Conservation (phyloP, 2,113 vertebrate species). For the Pachycephala philippinensis region DNA sequence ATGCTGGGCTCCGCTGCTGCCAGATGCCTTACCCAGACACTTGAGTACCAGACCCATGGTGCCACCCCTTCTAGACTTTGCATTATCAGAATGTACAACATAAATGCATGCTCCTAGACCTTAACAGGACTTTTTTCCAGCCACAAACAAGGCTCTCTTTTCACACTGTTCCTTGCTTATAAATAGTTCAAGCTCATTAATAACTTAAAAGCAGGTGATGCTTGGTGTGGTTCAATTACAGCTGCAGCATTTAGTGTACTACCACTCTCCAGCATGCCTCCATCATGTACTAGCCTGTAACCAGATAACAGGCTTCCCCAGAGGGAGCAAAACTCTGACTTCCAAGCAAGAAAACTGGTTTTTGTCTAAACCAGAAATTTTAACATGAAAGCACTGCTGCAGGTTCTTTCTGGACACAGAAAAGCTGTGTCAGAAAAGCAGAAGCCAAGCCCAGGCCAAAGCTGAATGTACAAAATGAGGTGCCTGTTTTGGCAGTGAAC, state of each 20-base stretch:
- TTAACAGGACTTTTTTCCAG: not conserved
- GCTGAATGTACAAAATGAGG: not conserved
- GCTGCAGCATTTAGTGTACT: constrained; percentile 25
- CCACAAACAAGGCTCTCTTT: not conserved
- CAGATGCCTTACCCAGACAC: not conserved
- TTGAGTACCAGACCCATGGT: not conserved
- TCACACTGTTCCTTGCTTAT: not conserved
- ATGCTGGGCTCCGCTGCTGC: rapidly evolving
- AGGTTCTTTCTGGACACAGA: not conserved
- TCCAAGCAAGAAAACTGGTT: not conserved
- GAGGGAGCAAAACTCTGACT: not conserved
- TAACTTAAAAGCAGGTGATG: constrained; percentile 45
- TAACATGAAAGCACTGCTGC: not conserved
- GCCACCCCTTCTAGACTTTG: not conserved
- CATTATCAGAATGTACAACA: not conserved
- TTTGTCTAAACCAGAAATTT: not conserved
- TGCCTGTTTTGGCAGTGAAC: not conserved
- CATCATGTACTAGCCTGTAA: not conserved
- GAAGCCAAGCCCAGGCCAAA: not conserved
- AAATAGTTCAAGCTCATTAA: constrained; percentile 51
- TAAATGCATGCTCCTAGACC: not conserved
- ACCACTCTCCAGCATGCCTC: not conserved
- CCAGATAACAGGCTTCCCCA: not conserved
- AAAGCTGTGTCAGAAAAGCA: not conserved
- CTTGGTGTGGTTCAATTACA: constrained; percentile 19